phyloP scores from a whole-genome alignment of 2,113 vertebrate species.

The Ailuropoda melanoleuca region DNA sequence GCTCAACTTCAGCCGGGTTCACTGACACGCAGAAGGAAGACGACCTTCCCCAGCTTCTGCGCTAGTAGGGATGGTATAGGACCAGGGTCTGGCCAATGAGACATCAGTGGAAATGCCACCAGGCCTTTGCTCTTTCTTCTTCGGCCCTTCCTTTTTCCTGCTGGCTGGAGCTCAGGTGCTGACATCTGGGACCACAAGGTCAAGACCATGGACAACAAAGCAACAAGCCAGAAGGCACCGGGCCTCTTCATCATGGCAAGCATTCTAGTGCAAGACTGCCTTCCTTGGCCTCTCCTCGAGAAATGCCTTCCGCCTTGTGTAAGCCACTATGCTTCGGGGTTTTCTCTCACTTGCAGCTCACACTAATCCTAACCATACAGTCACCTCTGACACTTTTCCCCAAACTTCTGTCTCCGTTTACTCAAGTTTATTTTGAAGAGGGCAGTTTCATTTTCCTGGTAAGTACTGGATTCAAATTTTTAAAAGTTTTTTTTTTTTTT shows the following conservation, averaged over 20 bases:
- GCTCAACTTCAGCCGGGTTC: background rate
- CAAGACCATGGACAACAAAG: background rate
- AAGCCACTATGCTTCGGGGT: background rate
- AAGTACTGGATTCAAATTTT: background rate
- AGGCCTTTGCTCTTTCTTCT: background rate
- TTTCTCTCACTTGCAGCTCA: background rate
- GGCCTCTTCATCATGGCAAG: background rate
- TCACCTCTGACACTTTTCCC: background rate
- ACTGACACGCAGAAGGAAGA: background rate
- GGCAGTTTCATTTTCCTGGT: background rate
- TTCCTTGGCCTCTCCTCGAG: background rate
- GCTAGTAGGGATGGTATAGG: background rate
- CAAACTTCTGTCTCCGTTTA: background rate
- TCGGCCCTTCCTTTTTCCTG: background rate
- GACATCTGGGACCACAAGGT: background rate
- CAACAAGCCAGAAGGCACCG: background rate
- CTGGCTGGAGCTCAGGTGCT: background rate
- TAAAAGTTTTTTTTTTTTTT: background rate
- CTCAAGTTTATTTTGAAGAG: background rate
- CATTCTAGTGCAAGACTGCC: accelerated
- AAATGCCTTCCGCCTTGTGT: background rate
- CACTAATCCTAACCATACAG: background rate
- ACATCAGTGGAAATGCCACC: accelerated
- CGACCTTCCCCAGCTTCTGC: background rate
- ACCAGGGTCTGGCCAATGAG: background rate